Conservation (phyloP, 2,797 vertebrate species). For the Diplodus sargus region DNA sequence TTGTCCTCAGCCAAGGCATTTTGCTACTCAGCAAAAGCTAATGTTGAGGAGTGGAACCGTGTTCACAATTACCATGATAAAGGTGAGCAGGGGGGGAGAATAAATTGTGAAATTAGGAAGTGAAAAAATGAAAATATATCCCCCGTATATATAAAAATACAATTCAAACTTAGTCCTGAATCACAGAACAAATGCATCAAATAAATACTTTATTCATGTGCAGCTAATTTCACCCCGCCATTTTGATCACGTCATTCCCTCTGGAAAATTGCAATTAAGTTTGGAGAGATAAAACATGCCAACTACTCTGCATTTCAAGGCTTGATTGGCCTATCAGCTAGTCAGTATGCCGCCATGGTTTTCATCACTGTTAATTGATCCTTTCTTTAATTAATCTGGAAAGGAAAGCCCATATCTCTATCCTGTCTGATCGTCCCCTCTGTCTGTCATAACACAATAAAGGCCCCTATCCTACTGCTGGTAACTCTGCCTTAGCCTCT, state of each 20-base stretch:
- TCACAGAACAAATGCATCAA: constrained; percentile 79
- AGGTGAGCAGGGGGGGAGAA: constrained; percentile 71
- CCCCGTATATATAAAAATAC: constrained; percentile 37
- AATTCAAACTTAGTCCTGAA: constrained; percentile 56
- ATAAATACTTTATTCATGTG: constrained; percentile 84
- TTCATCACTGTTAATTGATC: constrained; percentile 90
- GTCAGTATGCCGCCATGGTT: constrained; percentile 84
- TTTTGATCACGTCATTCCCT: constrained; percentile 87
- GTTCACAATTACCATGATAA: constrained; percentile 80
- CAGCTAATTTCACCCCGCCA: constrained; percentile 82
- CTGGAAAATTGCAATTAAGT: constrained; percentile 90
- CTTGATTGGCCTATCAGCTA: constrained; percentile 87
- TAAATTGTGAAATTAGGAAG: constrained; percentile 71
- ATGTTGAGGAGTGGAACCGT: constrained; percentile 66
- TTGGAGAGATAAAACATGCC: constrained; percentile 88
- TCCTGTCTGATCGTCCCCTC: constrained; percentile 83
- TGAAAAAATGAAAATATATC: constrained; percentile 35
- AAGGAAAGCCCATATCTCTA: constrained; percentile 85
- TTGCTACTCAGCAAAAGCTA: constrained; percentile 85
- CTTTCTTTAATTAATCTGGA: constrained; percentile 90
- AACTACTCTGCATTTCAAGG: constrained; percentile 88
- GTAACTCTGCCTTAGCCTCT: constrained; percentile 75
- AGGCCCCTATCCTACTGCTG: constrained; percentile 73
- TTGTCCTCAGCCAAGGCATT: constrained; percentile 76
- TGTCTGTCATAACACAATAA: constrained; percentile 85